Evolutionary conservation across 2,888 invertebrate species (phyloP), one percentile per base, ranked within the genome.

Genomic region (Latrodectus hesperus): DNA sequence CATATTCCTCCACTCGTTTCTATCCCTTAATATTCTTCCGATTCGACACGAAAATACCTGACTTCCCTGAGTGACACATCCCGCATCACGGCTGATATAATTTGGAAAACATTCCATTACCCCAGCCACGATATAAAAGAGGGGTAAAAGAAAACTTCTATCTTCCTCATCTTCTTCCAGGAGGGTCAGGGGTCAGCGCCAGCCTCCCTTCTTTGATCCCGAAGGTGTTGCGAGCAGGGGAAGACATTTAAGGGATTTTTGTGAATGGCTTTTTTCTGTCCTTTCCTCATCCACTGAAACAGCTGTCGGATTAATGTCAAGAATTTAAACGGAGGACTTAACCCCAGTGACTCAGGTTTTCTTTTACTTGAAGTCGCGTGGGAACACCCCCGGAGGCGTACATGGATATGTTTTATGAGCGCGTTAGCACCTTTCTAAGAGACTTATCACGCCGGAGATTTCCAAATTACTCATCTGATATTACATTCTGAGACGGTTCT

Each of bases 301-400:
- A 84, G 84, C 84, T 84, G 84, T 84, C 84, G 84, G 84, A 84
- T 84, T 84, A 84, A 72, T 77, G 84, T 84, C 84, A 84, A 53
- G 77, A 55, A 16, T 53, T 60, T 84, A 77, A 84, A 84, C 71
- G 84, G 84, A 70, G 77, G 65, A 74, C 72, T 84, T 83, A 83
- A 83, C 83, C 83, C 83, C 83, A 26, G 77, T 77, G 84, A 72
- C 77, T 71, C 64, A 65, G 14, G 53, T 55, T 72, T 38, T 38
- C 52, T 38, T 38, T 38, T 38, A 12, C 12, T 16, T 16, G 38
- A 9, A 8, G 11, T 55, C 70, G 52, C 65, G 49, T 26, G 83
- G 71, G 76, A 81, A 73, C 73, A 81, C 81, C 73, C 60, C 65
- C 9, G n/a, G 14, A 52, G 51, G 67, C 17, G 52, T 65, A 55